These are phyloP conservation scores for Tetragnatha montana DNA, from an alignment of 2,888 invertebrate species.

Conservation along the genomic window DNA sequence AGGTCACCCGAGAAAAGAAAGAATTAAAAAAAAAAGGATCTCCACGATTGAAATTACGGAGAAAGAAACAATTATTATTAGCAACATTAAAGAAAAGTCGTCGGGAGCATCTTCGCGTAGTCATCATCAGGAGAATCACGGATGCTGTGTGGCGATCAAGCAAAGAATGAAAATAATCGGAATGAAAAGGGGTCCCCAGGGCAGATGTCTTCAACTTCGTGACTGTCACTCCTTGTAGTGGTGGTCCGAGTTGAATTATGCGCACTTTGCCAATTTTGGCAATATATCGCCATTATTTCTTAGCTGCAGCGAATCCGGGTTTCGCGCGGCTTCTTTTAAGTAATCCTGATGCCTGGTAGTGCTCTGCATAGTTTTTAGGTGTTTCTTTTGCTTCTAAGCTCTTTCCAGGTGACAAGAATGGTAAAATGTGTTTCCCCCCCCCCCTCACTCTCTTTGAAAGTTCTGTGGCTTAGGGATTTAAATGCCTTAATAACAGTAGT, in stretches of 20 bases:
- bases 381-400: constrained; percentile 1
- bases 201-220: constrained; percentile 60
- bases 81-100: constrained; percentile 69
- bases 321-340: constrained; percentile 16
- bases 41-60: constrained; percentile 61
- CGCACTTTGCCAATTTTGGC: constrained; percentile 52
- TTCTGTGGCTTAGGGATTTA: background rate
- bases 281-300: constrained; percentile 46
- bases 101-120: constrained; percentile 37
- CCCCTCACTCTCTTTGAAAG: background rate
- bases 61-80: constrained; percentile 69
- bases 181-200: constrained; percentile 42
- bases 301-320: constrained; percentile 49
- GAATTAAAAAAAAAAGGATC: background rate
- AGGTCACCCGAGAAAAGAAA: background rate
- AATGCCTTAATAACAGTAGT: background rate
- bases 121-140: constrained; percentile 58
- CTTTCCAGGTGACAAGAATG: background rate
- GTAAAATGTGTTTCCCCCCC: background rate
- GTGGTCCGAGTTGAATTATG: constrained; percentile 59
- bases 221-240: constrained; percentile 68
- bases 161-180: constrained; percentile 43
- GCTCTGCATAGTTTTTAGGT: background rate
- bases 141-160: constrained; percentile 56
- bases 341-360: background rate